These are phyloP conservation scores for Hydrocynus forskahlii DNA, from an alignment of 2,797 vertebrate species.

Conservation along the genomic window DNA sequence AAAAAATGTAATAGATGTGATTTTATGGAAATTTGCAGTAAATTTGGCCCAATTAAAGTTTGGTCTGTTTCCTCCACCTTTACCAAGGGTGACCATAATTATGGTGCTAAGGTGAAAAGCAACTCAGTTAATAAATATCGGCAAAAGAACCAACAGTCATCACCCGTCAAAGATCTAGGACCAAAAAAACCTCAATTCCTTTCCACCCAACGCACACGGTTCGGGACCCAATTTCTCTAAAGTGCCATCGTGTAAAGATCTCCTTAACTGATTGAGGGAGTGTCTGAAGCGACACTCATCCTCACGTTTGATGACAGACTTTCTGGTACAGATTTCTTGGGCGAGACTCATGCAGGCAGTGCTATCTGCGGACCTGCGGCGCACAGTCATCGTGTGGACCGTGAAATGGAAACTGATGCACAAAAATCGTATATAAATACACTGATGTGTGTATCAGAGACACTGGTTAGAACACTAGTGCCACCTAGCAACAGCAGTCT, in stretches of 20 bases:
- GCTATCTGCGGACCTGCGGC: not conserved
- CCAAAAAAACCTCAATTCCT: not conserved
- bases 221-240: slow-evolving; percentile 20
- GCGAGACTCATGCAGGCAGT: not conserved
- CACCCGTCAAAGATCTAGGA: not conserved
- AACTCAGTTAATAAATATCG: not conserved
- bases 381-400: not conserved
- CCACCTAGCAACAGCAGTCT: slow-evolving; percentile 2
- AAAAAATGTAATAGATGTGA: too few species aligned
- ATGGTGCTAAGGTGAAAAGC: too few species aligned
- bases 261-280: not conserved
- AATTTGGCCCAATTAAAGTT: too few species aligned
- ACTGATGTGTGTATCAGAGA: not conserved
- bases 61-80: too few species aligned
- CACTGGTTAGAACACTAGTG: not conserved
- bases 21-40: too few species aligned
- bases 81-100: too few species aligned
- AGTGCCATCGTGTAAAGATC: not conserved
- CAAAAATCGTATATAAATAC: not conserved
- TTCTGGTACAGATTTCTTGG: not conserved
- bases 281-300: not conserved
- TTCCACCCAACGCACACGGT: not conserved
- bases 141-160: not conserved
- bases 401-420: not conserved
- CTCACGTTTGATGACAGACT: not conserved